Percentiles rank a stretch among this genome's conserved stretches.
phyloP scores from a whole-genome alignment of 2,888 invertebrate genomes.

The Lasioglossum malachurum region DNA sequence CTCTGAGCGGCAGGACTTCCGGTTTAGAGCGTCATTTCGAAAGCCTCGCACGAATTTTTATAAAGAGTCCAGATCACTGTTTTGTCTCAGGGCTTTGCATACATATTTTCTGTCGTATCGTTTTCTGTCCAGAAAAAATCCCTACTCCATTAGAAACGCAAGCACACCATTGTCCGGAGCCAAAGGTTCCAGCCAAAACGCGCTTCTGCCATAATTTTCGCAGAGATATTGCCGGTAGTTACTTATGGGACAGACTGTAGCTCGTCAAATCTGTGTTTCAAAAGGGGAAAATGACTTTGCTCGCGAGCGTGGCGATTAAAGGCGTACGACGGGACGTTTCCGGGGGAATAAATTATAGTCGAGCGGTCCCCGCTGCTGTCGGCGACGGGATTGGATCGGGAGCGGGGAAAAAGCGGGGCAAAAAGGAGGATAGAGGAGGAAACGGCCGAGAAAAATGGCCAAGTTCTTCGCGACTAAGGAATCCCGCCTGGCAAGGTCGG shows the following conservation, averaged over 20 bases:
- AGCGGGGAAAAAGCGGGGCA: slow-evolving; percentile 31
- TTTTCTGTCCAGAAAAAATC: neutral
- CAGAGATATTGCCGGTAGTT: neutral
- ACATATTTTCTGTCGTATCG: too few species aligned
- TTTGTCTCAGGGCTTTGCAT: neutral
- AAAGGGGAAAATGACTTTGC: slow-evolving; percentile 17
- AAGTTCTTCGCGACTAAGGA: slow-evolving; percentile 76
- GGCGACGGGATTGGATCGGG: slow-evolving; percentile 29
- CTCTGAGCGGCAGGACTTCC: neutral
- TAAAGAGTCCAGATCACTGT: neutral
- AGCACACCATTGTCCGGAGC: neutral
- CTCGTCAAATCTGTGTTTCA: neutral
- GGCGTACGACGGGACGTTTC: slow-evolving; percentile 18
- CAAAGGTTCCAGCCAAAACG: neutral
- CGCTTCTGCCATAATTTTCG: neutral
- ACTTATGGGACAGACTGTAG: neutral
- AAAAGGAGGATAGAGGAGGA: slow-evolving; percentile 55
- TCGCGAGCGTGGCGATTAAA: slow-evolving; percentile 33
- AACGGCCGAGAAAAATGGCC: slow-evolving; percentile 70
- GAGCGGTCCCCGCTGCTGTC: slow-evolving; percentile 10
- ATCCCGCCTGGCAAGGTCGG: slow-evolving; percentile 81
- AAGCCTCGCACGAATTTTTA: neutral
- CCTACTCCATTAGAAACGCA: neutral
- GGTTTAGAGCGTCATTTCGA: neutral
- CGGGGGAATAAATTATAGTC: slow-evolving; percentile 30